phyloP scores from a whole-genome alignment of 2,888 invertebrate species.

The Platycnemis pennipes region DNA sequence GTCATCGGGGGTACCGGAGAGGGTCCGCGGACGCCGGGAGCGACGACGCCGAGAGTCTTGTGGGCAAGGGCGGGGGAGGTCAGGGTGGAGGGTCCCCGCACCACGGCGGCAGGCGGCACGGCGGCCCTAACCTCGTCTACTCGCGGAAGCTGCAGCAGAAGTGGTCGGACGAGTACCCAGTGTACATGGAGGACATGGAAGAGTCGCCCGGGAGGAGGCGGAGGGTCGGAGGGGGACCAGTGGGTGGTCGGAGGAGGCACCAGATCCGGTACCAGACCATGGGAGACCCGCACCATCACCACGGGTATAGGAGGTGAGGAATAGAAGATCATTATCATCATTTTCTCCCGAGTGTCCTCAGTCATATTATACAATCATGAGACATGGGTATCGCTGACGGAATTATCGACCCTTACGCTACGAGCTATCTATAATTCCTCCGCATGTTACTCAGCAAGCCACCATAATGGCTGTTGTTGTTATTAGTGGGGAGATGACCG shows the following conservation, averaged over 20 bases:
- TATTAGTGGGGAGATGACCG: too few species aligned
- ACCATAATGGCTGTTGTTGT: too few species aligned
- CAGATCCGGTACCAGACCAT: conserved; percentile 64
- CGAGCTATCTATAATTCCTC: too few species aligned
- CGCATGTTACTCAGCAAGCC: too few species aligned
- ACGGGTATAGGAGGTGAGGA: conserved; percentile 46
- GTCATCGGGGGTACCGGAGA: conserved; percentile 77
- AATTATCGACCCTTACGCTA: too few species aligned
- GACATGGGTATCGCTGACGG: too few species aligned
- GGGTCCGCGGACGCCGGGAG: conserved; percentile 65
- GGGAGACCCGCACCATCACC: conserved; percentile 70
- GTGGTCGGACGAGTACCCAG: conserved; percentile 56
- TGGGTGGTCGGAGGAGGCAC: conserved; percentile 5
- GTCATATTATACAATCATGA: too few species aligned
- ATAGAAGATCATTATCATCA: too few species aligned
- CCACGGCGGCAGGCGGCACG: conserved; percentile 77
- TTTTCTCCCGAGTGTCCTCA: too few species aligned
- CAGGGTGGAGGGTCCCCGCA: conserved; percentile 75
- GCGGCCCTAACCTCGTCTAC: conserved; percentile 75
- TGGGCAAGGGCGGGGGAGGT: conserved; percentile 72
- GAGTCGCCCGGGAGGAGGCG: conserved; percentile 76
- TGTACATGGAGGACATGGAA: conserved; percentile 82
- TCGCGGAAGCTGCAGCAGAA: conserved; percentile 71
- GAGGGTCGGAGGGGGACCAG: background rate
- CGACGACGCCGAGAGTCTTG: conserved; percentile 72